Evolutionary conservation across 2,797 vertebrate genomes (phyloP), one percentile per base, ranked within the genome.

Genomic region (Chrosomus eos): DNA sequence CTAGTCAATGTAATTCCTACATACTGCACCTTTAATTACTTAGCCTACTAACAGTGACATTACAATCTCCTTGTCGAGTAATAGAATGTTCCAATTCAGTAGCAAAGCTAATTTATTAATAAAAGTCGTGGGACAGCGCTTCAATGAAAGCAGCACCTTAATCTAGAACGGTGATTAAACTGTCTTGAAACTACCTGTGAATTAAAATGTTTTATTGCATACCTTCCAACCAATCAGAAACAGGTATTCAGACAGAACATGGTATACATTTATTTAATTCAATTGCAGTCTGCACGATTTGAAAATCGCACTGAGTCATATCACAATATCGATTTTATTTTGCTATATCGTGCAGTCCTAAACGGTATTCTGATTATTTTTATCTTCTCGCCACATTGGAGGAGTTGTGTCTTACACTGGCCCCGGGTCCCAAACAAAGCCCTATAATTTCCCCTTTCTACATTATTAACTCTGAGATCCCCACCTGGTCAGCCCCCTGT

Each of bases 401-500:
- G 28, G 21, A 66, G 66, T 75, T 38, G 33, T 7, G 3, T 81
- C 67, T 81, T 26, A 51, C 26, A 55, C 45, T 7, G 5, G 62
- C 9, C 81, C 33, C 26, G 13, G 72, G 62, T 68, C 33, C 11
- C 31, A 60, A 74, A 64, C 40, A 19, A 73, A 81, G 33, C 79
- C 62, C 75, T 13, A 64, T 68, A 48, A 77, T 78, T 86, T 86
- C 21, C 81, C 67, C 68, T 38, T 67, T 38, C 40, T 89, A 64
- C 64, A 89, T 88, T 89, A 88, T 88, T 87, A 81, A 81, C 80
- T 81, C 67, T 26, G 51, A 70, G 71, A 74, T 43, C 28, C 72
- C 72, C 13, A 71, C 19, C 83, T 74, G 64, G 78, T 74, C 51
- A 76, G 43, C 70, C 77, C 81, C 75, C 71, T 28, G 64, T 81